Percentiles rank a stretch among this genome's conserved stretches.
Conservation (phyloP, 2,888 invertebrate species). For the Alviniconcha strummeri region DNA sequence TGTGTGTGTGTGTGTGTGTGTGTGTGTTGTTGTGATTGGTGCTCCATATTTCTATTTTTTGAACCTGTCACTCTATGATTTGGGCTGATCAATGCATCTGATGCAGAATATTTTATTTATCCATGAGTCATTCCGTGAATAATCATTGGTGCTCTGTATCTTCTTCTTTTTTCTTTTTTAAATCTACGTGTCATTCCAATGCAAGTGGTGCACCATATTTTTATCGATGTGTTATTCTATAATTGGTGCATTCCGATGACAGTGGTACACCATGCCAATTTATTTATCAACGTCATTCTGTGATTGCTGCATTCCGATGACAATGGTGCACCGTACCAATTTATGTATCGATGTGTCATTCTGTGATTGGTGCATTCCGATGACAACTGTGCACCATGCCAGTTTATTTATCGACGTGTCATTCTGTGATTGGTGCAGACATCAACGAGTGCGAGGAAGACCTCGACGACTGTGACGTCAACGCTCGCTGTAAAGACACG, state of each 20-base stretch:
- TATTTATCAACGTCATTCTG: too few species aligned
- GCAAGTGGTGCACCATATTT: too few species aligned
- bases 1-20: constrained; percentile 12
- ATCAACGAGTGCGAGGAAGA: constrained; percentile 88
- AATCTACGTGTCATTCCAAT: neutral
- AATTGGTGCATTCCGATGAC: too few species aligned
- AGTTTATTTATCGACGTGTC: neutral
- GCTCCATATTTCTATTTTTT: neutral
- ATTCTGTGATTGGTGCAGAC: constrained; percentile 78
- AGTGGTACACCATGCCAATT: too few species aligned
- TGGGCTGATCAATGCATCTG: neutral
- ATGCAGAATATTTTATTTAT: neutral
- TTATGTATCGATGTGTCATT: neutral
- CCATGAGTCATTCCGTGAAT: neutral
- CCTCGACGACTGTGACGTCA: constrained; percentile 82
- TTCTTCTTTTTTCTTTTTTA: neutral
- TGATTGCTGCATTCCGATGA: constrained; percentile 69
- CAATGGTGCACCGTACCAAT: too few species aligned
- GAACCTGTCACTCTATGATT: neutral
- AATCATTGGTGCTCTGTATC: neutral
- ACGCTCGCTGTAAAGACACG: constrained; percentile 92
- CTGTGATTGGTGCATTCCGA: constrained; percentile 20
- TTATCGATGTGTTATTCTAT: too few species aligned
- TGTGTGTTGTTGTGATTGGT: neutral
- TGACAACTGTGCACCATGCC: too few species aligned